A percentile compares a stretch with the other conserved stretches of the same genome.
phyloP scores from a whole-genome alignment of 2,888 invertebrate genomes.

The Pristionchus arcanus region DNA sequence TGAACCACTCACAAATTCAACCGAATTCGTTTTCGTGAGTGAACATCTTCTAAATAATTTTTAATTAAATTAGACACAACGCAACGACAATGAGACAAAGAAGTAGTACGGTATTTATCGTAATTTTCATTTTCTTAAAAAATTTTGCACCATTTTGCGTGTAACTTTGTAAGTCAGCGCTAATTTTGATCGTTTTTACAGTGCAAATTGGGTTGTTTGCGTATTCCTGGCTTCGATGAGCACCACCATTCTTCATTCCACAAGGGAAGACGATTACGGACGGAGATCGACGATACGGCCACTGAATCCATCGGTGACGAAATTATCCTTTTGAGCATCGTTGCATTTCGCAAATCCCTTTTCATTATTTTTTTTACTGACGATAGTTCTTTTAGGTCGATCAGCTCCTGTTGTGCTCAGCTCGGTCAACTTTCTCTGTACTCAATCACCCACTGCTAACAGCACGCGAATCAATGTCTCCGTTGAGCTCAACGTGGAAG shows the following conservation, averaged over 20 bases:
- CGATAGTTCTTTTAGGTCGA: conserved; percentile 27
- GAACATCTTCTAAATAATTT: neutral
- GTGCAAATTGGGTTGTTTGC: conserved; percentile 52
- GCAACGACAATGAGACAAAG: neutral
- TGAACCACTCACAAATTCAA: conserved; percentile 42
- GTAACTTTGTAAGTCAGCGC: neutral
- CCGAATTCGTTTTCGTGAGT: conserved; percentile 49
- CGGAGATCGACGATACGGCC: conserved; percentile 45
- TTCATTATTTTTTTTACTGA: neutral
- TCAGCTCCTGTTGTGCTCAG: conserved; percentile 3
- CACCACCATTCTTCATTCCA: conserved; percentile 40
- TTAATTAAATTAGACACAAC: neutral
- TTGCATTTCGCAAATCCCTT: neutral
- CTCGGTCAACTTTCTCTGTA: conserved; percentile 44
- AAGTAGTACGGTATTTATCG: neutral
- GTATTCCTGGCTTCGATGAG: conserved; percentile 28
- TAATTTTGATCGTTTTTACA: neutral
- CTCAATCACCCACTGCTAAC: conserved; percentile 4
- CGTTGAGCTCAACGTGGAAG: conserved; percentile 1
- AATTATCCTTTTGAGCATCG: neutral
- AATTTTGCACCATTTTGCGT: neutral
- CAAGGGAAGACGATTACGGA: conserved; percentile 1
- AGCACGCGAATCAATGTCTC: conserved; percentile 29
- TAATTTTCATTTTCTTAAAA: neutral
- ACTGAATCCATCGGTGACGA: conserved; percentile 24